Conservation (phyloP, 2,888 invertebrate genomes). For the Cryptosula pallasiana region DNA sequence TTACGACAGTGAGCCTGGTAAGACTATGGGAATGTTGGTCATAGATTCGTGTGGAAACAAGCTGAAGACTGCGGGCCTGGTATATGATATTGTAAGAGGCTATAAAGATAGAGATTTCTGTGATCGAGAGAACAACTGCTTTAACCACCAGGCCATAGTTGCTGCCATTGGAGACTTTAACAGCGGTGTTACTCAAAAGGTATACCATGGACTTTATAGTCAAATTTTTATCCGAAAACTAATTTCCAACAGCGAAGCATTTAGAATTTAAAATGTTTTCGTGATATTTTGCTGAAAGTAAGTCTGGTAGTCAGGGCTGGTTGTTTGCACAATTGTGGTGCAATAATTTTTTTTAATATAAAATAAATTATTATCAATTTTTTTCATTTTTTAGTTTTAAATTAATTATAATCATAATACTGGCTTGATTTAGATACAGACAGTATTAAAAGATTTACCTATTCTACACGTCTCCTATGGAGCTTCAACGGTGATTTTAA, state of each 20-base stretch:
- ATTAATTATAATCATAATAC: not conserved
- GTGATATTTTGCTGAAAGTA: too few relatives aligned
- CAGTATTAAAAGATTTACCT: not conserved
- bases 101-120: not conserved
- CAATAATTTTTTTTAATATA: too few relatives aligned
- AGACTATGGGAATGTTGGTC: not conserved
- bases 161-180: not conserved
- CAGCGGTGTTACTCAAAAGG: constrained; percentile 9
- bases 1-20: not conserved
- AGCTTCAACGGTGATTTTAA: not conserved
- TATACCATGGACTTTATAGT: too few relatives aligned
- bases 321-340: too few relatives aligned
- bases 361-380: too few relatives aligned
- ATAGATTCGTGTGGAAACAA: constrained; percentile 17
- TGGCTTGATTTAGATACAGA: not conserved
- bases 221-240: too few relatives aligned
- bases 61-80: not conserved
- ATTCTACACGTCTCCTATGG: constrained; percentile 2
- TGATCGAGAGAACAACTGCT: not conserved
- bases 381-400: too few relatives aligned
- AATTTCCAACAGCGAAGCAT: too few relatives aligned
- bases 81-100: constrained; percentile 9
- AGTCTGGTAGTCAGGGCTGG: too few relatives aligned
- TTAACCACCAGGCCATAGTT: not conserved
- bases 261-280: too few relatives aligned